Percentiles rank a stretch among this genome's conserved stretches.
Evolutionary conservation across 2,888 invertebrate species (phyloP).

Genomic region (Tachina fera): DNA sequence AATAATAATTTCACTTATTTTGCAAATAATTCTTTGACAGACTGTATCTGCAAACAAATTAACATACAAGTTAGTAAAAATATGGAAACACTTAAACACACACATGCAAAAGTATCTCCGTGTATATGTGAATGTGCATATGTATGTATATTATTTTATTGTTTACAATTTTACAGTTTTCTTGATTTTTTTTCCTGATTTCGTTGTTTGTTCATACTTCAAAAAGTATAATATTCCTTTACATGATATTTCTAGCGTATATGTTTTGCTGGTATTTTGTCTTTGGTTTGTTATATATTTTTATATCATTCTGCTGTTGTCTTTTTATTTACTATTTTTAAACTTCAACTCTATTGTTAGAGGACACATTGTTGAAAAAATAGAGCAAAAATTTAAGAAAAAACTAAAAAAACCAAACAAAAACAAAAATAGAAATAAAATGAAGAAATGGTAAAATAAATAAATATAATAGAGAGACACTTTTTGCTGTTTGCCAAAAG

Average conservation of each 20-base stretch:
- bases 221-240: not conserved
- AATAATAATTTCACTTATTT: not conserved
- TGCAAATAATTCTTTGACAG: not conserved
- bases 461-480: slow-evolving; percentile 42
- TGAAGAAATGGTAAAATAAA: not conserved
- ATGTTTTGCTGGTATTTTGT: slow-evolving; percentile 32
- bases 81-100: not conserved
- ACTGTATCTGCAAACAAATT: not conserved
- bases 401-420: slow-evolving; percentile 40
- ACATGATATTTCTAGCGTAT: slow-evolving; percentile 25
- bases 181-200: slow-evolving; percentile 19
- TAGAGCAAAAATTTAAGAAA: slow-evolving; percentile 43
- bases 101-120: not conserved
- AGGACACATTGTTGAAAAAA: slow-evolving; percentile 46
- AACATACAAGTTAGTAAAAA: not conserved
- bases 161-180: slow-evolving; percentile 65
- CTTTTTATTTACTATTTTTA: slow-evolving; percentile 59
- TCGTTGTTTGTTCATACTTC: slow-evolving; percentile 14
- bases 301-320: not conserved
- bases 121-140: not conserved
- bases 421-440: not conserved
- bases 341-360: slow-evolving; percentile 57
- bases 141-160: slow-evolving; percentile 56
- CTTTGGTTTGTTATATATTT: slow-evolving; percentile 17
- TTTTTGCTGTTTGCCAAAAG: slow-evolving; percentile 60